Evolutionary conservation across 2,888 invertebrate species (phyloP), one percentile per base, ranked within the genome.

Genomic region (Suillia variegata): DNA sequence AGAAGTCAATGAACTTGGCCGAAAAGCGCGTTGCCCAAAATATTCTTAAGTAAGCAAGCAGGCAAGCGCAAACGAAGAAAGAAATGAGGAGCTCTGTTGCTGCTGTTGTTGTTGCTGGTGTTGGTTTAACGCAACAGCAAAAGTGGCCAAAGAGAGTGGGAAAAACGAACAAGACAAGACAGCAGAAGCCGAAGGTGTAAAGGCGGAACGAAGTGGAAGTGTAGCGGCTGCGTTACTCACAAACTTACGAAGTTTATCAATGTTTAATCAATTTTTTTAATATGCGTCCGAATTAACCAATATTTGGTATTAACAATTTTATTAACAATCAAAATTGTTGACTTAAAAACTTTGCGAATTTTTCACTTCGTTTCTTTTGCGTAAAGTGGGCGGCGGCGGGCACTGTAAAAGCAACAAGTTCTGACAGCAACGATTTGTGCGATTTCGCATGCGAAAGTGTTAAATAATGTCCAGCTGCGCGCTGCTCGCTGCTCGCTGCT

Each of bases 1-100:
- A 76, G 74, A 76, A 78, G 78, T 78, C 78, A 76, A 71, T 71
- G 77, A 78, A 78, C 78, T 73, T 76, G 71, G 38, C 66, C 63
- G 67, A 71, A 68, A 70, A 71, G 70, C 73, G 73, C 73, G 70
- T 65, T 69, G 55, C 60, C 62, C 50, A 56, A 62, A 26, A 59
- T 64, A 52, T 45, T 15, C 17, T 31, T 26, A 59, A 61, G 59
- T 13, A 26, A 33, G 20, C 31, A 53, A 34, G 18, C n/a, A 53
- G 34, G 21, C 21, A 31, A 53, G 33, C n/a, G 15, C 20, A 53
- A 69, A 42, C n/a, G 70, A 73, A 63, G 64, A 68, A 70, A 69
- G 68, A 63, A 64, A 64, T 38, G 66, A 66, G 66, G n/a, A n/a
- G n/a, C n/a, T n/a, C n/a, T 31, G 31, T 6, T 8, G 12, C 31